A percentile compares a stretch with the other conserved stretches of the same genome.
Evolutionary conservation across 2,888 invertebrate genomes (phyloP).

Genomic region (Aphidius colemani): DNA sequence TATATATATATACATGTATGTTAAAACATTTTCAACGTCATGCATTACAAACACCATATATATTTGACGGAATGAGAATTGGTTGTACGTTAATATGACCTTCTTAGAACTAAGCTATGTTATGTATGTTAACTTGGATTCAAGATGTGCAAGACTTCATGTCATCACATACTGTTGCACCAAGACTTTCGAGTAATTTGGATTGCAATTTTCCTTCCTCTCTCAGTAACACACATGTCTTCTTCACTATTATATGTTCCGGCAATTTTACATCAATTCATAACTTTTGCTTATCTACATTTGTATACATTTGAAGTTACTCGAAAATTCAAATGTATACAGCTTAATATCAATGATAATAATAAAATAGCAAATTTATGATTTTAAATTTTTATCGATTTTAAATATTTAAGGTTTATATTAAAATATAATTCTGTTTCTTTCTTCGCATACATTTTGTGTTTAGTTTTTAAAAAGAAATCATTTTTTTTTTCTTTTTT

Average conservation of each 20-base stretch:
- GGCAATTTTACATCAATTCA: not conserved
- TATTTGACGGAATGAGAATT: slow-evolving; percentile 17
- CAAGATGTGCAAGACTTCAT: not conserved
- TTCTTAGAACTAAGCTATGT: not conserved
- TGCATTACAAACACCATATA: slow-evolving; percentile 5
- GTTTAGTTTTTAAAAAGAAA: too few species aligned
- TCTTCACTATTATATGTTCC: not conserved
- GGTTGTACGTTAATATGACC: slow-evolving; percentile 9
- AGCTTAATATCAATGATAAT: too few species aligned
- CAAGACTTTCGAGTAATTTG: not conserved
- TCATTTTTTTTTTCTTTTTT: too few species aligned
- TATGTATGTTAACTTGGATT: not conserved
- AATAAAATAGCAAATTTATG: too few species aligned
- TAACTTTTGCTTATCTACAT: too few species aligned
- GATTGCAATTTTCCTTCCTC: not conserved
- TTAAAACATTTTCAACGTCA: not conserved
- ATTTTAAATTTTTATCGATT: too few species aligned
- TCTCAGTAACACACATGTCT: not conserved
- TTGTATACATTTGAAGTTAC: too few species aligned
- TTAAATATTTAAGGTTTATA: too few species aligned
- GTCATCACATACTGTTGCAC: not conserved
- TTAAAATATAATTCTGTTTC: too few species aligned
- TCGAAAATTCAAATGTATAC: too few species aligned
- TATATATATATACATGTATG: not conserved
- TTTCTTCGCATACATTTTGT: too few species aligned